Evolutionary conservation across 2,113 vertebrate species (phyloP).

Genomic region (Phoenicopterus ruber): DNA sequence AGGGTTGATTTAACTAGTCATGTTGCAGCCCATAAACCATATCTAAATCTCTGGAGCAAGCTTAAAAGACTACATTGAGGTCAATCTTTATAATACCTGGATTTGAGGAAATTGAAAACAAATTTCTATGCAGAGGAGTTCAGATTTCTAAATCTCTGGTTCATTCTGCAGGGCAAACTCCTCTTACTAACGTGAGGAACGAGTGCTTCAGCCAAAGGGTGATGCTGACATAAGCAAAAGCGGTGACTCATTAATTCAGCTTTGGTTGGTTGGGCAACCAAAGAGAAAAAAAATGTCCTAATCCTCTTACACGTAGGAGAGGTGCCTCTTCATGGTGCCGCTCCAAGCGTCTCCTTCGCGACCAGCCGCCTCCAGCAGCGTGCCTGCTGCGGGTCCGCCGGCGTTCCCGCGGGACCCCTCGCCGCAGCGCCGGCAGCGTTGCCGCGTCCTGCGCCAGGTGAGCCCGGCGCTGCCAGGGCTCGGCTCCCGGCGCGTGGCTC

Average conservation of each 20-base stretch:
- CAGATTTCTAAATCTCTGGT: not conserved
- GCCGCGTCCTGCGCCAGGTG: not conserved
- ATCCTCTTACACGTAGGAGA: not conserved
- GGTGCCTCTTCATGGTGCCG: not conserved
- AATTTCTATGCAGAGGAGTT: not conserved
- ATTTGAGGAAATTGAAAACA: not conserved
- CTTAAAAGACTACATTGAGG: not conserved
- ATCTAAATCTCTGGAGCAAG: not conserved
- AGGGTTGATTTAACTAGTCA: not conserved
- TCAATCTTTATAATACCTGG: not conserved
- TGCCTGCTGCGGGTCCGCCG: not conserved
- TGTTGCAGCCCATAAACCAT: conserved; percentile 4
- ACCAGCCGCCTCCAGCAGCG: not conserved
- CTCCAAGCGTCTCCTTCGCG: not conserved
- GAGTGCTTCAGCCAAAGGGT: not conserved
- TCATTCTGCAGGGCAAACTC: not conserved
- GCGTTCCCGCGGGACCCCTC: not conserved
- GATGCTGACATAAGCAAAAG: not conserved
- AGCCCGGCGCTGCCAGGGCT: not conserved
- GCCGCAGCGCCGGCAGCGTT: too few species aligned
- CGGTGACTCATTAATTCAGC: not conserved
- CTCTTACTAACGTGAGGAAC: rapidly evolving
- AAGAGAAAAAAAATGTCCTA: not conserved
- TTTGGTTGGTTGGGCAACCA: not conserved
- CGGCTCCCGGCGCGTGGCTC: not conserved